Evolutionary conservation across 2,113 vertebrate genomes (phyloP), one percentile per base, ranked within the genome.

Genomic region (Lucifuga dentata): DNA sequence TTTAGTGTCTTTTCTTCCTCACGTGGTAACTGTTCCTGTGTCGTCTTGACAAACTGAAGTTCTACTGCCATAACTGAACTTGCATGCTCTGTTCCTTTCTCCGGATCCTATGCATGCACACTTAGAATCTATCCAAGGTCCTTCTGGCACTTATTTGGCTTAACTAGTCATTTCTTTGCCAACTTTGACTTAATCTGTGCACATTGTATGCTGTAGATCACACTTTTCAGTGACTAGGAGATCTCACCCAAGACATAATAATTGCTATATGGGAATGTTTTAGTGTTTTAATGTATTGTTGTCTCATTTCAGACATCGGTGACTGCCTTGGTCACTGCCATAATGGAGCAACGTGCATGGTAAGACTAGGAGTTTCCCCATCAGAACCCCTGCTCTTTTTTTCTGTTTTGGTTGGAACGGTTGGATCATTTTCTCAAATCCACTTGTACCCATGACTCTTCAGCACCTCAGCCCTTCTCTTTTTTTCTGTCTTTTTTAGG

Each of bases 271-370:
- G 23, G 5, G 44, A 52, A 9, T 17, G 24, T 29, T 1, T 3
- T 59, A 10, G 23, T 38, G 10, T 52, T 40, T 55, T 23, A 7
- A 50, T 21, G 17, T 38, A 46, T 48, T 36, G n/a, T 36, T 71
- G 50, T 8, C 3, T 20, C 29, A 29, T 59, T 61, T 61, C 79
- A 99, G 98, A 95, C 39, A 23, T 94, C 49, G 93, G 90, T 5
- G 88, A 93, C 52, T 99, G 98, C 76, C 91, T 84, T 0, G 95
- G 95, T 13, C 97, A 95, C 73, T 99, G 98, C 84, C 94, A 93
- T 81, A 95, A 98, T 12, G 96, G 96, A 39, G 97, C 93, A 1
- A 94, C 92, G 23, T 99, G 97, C 80, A 95, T 95, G 95, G 97
- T 98, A 93, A 45, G 72, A 3, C n/a, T 1, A n/a, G n/a, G n/a